phyloP scores from a whole-genome alignment of 2,113 vertebrate genomes.

The Danio rerio region DNA sequence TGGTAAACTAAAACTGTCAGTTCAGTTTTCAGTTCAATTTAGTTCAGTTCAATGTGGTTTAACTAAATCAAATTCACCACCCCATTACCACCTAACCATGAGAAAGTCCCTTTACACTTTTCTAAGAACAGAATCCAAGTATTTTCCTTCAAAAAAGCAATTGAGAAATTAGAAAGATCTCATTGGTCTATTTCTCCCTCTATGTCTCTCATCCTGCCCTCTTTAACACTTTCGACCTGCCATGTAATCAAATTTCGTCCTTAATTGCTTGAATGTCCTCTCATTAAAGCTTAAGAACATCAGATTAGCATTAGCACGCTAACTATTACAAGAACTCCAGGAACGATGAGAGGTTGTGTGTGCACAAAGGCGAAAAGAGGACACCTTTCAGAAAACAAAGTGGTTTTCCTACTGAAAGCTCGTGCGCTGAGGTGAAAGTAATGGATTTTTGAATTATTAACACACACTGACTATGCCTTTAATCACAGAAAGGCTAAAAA shows the following conservation, averaged over 20 bases:
- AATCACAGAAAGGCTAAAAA: background rate
- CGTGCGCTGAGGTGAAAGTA: background rate
- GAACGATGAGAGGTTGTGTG: background rate
- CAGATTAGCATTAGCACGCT: slow-evolving; percentile 6
- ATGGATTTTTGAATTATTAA: background rate
- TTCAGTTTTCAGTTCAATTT: too few species aligned
- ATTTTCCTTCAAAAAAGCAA: background rate
- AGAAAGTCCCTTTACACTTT: background rate
- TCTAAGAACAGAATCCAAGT: background rate
- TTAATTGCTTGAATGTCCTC: background rate
- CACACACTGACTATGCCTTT: background rate
- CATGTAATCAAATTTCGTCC: background rate
- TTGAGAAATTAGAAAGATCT: background rate
- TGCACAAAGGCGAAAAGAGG: background rate
- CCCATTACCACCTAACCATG: background rate
- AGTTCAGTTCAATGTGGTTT: too few species aligned
- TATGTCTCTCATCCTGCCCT: background rate
- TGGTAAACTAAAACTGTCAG: too few species aligned
- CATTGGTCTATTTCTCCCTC: background rate
- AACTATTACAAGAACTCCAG: background rate
- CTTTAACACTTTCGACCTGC: background rate
- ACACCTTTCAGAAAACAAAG: background rate
- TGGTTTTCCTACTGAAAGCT: background rate
- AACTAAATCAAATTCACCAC: background rate
- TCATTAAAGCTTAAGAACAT: slow-evolving; percentile 6